These are phyloP conservation scores for Cybosia mesomella DNA, from an alignment of 2,888 invertebrate species.

Conservation along the genomic window DNA sequence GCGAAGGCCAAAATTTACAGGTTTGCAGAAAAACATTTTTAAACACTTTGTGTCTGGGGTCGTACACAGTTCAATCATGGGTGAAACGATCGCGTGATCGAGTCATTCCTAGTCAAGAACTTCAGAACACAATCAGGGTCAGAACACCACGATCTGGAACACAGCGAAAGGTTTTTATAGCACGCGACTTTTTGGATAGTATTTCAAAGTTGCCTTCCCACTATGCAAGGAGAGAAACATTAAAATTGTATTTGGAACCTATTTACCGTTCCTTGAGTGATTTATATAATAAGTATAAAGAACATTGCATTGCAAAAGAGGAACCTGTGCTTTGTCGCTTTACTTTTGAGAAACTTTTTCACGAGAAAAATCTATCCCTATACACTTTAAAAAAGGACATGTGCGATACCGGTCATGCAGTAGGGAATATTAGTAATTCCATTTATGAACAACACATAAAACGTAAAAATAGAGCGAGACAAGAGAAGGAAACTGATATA, in stretches of 20 bases:
- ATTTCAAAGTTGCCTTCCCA: conserved; percentile 49
- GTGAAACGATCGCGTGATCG: too few species aligned
- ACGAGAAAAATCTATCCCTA: conserved; percentile 45
- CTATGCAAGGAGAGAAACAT: conserved; percentile 39
- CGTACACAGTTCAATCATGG: too few species aligned
- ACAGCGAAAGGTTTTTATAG: conserved; percentile 18
- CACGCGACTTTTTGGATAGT: conserved; percentile 29
- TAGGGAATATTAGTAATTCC: conserved; percentile 11
- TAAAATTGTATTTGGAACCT: conserved; percentile 46
- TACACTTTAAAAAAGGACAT: too few species aligned
- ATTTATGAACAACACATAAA: conserved; percentile 17
- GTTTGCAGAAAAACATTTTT: too few species aligned
- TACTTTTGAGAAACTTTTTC: conserved; percentile 46
- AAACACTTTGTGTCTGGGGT: too few species aligned
- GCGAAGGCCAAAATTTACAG: too few species aligned
- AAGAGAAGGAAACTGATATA: conserved; percentile 45
- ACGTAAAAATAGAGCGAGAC: conserved; percentile 33
- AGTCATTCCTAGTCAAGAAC: conserved; percentile 16
- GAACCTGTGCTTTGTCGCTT: conserved; percentile 36
- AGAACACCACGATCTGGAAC: conserved; percentile 15
- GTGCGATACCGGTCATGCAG: conserved; percentile 32
- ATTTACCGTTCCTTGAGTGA: conserved; percentile 33
- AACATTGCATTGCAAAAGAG: conserved; percentile 36
- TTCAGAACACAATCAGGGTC: conserved; percentile 16
- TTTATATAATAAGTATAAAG: conserved; percentile 40